phyloP scores from a whole-genome alignment of 1,140 invertebrate species.

The Bathynomus jamesi region DNA sequence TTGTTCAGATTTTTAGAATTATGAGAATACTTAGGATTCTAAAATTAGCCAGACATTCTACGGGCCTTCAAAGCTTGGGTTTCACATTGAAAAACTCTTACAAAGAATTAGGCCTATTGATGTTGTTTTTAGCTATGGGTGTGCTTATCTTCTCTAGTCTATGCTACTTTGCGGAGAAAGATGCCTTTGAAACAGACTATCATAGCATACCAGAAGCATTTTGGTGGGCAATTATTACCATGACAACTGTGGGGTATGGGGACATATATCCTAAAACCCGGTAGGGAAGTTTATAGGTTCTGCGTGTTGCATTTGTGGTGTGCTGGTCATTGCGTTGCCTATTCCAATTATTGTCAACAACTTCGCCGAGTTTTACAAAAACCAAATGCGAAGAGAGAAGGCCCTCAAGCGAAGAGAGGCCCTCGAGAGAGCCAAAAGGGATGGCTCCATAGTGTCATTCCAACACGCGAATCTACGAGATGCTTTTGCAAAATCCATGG shows the following conservation, averaged over 20 bases:
- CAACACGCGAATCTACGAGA: conserved; percentile 95
- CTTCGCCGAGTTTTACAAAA: conserved; percentile 99
- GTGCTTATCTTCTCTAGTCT: conserved; percentile 98
- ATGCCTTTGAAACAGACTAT: conserved; percentile 91
- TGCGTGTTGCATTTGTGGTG: conserved; percentile 99
- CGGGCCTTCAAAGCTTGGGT: conserved; percentile 94
- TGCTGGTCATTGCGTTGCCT: conserved; percentile 99
- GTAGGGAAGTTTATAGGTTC: conserved; percentile 95
- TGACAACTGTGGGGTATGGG: conserved; percentile 98
- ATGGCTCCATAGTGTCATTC: conserved; percentile 95
- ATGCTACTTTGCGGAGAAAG: conserved; percentile 98
- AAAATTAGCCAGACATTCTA: conserved; percentile 96
- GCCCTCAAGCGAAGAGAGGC: conserved; percentile 91
- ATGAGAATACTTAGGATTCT: conserved; percentile 98
- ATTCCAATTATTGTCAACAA: conserved; percentile 99
- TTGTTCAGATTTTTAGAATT: conserved; percentile 98
- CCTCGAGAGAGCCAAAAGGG: conserved; percentile 86
- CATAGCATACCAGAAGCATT: conserved; percentile 97
- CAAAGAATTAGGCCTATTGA: conserved; percentile 95
- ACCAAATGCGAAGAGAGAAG: conserved; percentile 98
- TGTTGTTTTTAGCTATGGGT: conserved; percentile 98
- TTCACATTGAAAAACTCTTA: conserved; percentile 98
- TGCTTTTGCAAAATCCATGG: conserved; percentile 96
- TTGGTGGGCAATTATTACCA: conserved; percentile 98
- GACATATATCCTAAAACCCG: conserved; percentile 94